A percentile compares a stretch with the other conserved stretches of the same genome.
Conservation (phyloP, 1,140 invertebrate genomes). For the Tetramorium alpestre region DNA sequence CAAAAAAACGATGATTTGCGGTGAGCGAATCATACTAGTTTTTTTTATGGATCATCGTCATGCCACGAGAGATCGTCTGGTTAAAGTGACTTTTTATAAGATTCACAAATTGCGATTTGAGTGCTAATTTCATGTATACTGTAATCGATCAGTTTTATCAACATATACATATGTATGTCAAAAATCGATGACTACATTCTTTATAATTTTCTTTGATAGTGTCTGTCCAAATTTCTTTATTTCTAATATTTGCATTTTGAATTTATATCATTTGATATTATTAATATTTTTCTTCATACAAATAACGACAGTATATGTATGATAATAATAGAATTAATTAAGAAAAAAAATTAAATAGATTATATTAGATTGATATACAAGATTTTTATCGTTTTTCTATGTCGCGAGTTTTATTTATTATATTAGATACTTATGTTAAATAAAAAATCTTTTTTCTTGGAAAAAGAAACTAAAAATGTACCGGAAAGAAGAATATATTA, state of each 20-base stretch:
- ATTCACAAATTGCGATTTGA: not conserved
- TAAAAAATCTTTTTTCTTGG: too few species aligned
- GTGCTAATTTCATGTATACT: not conserved
- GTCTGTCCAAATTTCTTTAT: not conserved
- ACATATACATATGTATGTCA: not conserved
- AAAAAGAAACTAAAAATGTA: not conserved
- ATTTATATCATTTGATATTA: not conserved
- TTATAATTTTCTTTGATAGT: not conserved
- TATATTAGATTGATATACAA: not conserved
- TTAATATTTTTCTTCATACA: not conserved
- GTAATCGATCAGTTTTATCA: not conserved
- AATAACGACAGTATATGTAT: not conserved
- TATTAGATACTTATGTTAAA: too few species aligned
- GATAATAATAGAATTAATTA: not conserved
- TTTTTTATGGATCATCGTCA: not conserved
- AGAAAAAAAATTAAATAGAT: slow-evolving; percentile 1
- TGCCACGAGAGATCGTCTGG: not conserved
- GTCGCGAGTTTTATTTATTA: not conserved
- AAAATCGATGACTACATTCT: not conserved
- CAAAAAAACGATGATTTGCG: not conserved
- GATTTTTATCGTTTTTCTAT: not conserved
- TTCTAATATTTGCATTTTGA: not conserved
- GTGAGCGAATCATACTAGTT: not conserved
- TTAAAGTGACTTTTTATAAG: not conserved
- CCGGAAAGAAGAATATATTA: not conserved